Conservation (phyloP, 2,797 vertebrate species). For the Adrianichthys oophorus region DNA sequence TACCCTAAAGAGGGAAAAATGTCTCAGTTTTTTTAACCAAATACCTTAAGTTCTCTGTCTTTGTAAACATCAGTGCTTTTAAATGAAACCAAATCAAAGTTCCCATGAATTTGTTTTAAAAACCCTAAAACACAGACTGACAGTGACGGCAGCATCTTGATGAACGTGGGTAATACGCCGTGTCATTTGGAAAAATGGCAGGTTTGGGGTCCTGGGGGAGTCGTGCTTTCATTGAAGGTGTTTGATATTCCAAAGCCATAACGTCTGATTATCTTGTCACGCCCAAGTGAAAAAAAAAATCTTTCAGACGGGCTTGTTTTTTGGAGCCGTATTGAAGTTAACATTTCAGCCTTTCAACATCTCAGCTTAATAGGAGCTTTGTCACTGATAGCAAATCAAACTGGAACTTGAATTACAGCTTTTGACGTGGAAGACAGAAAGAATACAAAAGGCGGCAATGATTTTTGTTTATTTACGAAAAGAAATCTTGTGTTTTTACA, state of each 20-base stretch:
- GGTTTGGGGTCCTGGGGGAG: conserved; percentile 18
- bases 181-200: conserved; percentile 13
- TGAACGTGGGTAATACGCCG: conserved; percentile 15
- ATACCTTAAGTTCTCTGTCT: too few relatives aligned
- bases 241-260: conserved; percentile 11
- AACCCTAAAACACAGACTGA: too few relatives aligned
- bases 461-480: background rate
- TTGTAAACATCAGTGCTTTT: too few relatives aligned
- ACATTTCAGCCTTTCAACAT: background rate
- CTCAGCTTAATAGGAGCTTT: background rate
- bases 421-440: background rate
- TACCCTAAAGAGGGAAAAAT: too few relatives aligned
- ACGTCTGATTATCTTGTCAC: conserved; percentile 32
- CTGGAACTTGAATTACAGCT: conserved; percentile 3
- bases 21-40: too few relatives aligned
- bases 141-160: too few relatives aligned
- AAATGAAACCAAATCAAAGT: too few relatives aligned
- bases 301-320: conserved; percentile 1
- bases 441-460: background rate
- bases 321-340: background rate
- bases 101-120: too few relatives aligned
- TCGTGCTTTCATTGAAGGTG: background rate
- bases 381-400: conserved; percentile 1
- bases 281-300: conserved; percentile 22
- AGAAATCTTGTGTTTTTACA: too few relatives aligned